Percentiles rank a stretch among this genome's conserved stretches.
Conservation (phyloP, 1,140 invertebrate species). For the Wasmannia auropunctata region DNA sequence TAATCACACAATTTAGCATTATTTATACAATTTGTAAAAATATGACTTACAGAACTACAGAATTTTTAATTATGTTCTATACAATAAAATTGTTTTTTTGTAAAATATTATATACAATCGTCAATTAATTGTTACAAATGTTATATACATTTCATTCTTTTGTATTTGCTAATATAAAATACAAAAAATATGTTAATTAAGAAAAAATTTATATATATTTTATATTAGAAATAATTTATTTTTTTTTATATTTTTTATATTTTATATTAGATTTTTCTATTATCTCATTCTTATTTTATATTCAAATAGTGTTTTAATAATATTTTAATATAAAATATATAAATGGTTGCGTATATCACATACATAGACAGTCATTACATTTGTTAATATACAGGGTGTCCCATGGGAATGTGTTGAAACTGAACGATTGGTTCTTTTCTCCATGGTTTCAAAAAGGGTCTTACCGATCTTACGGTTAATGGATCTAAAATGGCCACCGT, state of each 20-base stretch:
- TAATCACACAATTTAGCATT: conserved; percentile 2
- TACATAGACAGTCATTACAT: too few species aligned
- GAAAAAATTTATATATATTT: neutral
- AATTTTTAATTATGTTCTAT: conserved; percentile 17
- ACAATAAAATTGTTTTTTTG: conserved; percentile 24
- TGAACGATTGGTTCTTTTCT: too few species aligned
- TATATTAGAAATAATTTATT: neutral
- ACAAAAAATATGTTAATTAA: neutral
- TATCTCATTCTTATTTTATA: neutral
- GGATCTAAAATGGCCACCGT: neutral
- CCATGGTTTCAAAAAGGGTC: too few species aligned
- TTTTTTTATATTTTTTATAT: conserved; percentile 6
- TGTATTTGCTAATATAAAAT: conserved; percentile 1
- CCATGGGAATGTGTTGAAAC: too few species aligned
- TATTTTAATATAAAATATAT: conserved; percentile 6
- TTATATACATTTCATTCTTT: neutral
- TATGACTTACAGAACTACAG: conserved; percentile 2
- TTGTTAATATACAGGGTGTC: too few species aligned
- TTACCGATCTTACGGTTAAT: too few species aligned
- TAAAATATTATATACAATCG: conserved; percentile 18
- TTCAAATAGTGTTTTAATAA: neutral
- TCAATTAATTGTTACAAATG: conserved; percentile 2
- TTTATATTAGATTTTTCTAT: neutral
- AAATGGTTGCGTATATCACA: too few species aligned
- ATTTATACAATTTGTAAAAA: conserved; percentile 50